phyloP scores from a whole-genome alignment of 1,140 invertebrate genomes.

The Mycetomoellerius zeteki region DNA sequence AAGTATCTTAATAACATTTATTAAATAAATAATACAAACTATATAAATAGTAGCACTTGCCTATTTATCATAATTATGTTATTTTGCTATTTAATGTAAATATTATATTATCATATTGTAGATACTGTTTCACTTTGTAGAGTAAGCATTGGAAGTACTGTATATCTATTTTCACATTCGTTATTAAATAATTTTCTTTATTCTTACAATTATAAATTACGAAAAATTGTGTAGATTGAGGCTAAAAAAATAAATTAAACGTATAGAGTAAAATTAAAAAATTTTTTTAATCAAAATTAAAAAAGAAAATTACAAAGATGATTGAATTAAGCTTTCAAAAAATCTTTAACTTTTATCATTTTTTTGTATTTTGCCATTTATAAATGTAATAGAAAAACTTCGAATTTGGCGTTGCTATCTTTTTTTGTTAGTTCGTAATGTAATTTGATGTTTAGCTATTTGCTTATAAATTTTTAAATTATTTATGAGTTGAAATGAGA shows the following conservation, averaged over 20 bases:
- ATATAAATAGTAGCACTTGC: constrained; percentile 47
- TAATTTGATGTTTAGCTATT: constrained; percentile 5
- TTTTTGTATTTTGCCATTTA: neutral
- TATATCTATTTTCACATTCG: constrained; percentile 29
- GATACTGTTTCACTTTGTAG: constrained; percentile 67
- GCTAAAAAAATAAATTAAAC: constrained; percentile 22
- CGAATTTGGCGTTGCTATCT: neutral
- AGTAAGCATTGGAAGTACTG: constrained; percentile 17
- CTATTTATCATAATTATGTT: constrained; percentile 35
- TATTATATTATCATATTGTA: constrained; percentile 62
- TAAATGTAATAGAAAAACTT: neutral
- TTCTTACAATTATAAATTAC: neutral
- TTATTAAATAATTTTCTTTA: constrained; percentile 14
- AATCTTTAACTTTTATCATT: neutral
- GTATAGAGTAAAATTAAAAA: constrained; percentile 42
- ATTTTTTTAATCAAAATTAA: neutral
- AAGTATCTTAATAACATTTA: constrained; percentile 44
- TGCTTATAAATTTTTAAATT: neutral
- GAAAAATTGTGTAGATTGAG: constrained; percentile 14
- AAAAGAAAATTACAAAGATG: neutral
- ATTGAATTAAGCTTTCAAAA: neutral
- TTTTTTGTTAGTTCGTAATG: neutral
- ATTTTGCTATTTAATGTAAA: constrained; percentile 75
- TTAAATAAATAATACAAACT: constrained; percentile 35
- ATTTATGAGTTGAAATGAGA: neutral